A percentile compares a stretch with the other conserved stretches of the same genome.
These are phyloP conservation scores for Dermolepida albohirtum DNA, from an alignment of 2,888 invertebrate genomes.

Conservation along the genomic window DNA sequence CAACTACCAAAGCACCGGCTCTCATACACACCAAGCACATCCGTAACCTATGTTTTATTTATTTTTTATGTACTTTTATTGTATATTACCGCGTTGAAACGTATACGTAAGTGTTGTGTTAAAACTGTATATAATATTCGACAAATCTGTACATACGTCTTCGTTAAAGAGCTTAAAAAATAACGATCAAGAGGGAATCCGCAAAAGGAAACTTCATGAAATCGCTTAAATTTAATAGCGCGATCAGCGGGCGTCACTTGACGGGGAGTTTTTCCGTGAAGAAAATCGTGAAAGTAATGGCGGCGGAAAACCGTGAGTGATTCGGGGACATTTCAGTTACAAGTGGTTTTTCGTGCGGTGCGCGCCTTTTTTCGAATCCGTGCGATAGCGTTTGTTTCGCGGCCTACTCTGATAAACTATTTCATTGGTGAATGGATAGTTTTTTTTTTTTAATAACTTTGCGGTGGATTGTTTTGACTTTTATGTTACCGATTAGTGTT, in stretches of 20 bases:
- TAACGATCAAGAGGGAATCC: too few species aligned
- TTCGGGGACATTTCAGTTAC: slow-evolving; percentile 12
- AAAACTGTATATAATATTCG: neutral
- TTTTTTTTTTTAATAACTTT: slow-evolving; percentile 1
- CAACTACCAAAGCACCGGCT: neutral
- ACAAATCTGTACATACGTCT: neutral
- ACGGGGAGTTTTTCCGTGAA: slow-evolving; percentile 7
- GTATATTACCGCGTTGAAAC: too few species aligned
- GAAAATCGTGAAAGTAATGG: slow-evolving; percentile 15
- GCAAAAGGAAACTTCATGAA: neutral
- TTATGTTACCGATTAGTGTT: too few species aligned
- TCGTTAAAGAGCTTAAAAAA: too few species aligned
- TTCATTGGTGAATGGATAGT: neutral
- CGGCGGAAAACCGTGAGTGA: slow-evolving; percentile 23
- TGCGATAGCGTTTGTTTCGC: slow-evolving; percentile 14
- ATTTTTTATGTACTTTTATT: too few species aligned
- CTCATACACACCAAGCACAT: neutral
- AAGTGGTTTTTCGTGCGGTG: slow-evolving; percentile 32
- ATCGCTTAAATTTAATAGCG: neutral
- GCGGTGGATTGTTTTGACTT: neutral
- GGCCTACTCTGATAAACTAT: slow-evolving; percentile 9
- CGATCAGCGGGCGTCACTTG: neutral
- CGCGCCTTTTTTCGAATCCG: slow-evolving; percentile 33
- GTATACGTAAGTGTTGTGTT: neutral
- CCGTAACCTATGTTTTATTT: too few species aligned